Percentiles rank a stretch among this genome's conserved stretches.
These are phyloP conservation scores for Ictalurus furcatus DNA, from an alignment of 2,113 vertebrate species.

Conservation along the genomic window DNA sequence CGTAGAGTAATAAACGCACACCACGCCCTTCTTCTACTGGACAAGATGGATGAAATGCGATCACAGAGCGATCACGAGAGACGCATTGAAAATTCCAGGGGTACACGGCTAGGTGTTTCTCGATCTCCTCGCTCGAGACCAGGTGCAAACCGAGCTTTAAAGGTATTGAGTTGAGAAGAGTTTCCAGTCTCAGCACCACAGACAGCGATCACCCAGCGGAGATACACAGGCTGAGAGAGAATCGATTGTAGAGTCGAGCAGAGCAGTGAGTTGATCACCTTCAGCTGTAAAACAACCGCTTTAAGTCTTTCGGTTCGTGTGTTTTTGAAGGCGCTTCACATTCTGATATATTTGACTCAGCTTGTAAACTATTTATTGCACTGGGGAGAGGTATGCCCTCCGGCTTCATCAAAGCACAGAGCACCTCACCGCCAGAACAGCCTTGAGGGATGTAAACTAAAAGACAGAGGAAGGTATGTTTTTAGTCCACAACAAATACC, in stretches of 20 bases:
- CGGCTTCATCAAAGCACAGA: slow-evolving; percentile 17
- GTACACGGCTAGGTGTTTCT: not conserved
- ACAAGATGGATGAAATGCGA: not conserved
- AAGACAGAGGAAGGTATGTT: not conserved
- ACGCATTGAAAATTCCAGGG: not conserved
- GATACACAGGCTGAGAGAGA: slow-evolving; percentile 1
- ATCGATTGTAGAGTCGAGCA: slow-evolving; percentile 16
- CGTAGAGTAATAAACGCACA: not conserved
- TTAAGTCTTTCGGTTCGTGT: slow-evolving; percentile 20
- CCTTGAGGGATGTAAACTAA: not conserved
- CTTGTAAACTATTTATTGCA: slow-evolving; percentile 5
- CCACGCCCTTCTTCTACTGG: not conserved
- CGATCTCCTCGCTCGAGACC: not conserved
- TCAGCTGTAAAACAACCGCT: slow-evolving; percentile 10
- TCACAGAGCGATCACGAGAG: not conserved
- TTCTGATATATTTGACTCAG: slow-evolving; percentile 18
- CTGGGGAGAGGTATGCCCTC: not conserved
- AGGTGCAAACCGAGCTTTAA: not conserved
- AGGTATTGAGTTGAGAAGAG: not conserved
- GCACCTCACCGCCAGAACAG: not conserved
- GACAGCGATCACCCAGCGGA: slow-evolving; percentile 8
- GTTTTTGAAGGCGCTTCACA: slow-evolving; percentile 8
- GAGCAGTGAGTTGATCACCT: slow-evolving; percentile 4
- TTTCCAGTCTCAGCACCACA: slow-evolving; percentile 16
- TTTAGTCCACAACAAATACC: slow-evolving; percentile 5